A percentile compares a stretch with the other conserved stretches of the same genome.
phyloP scores from a whole-genome alignment of 2,113 vertebrate species.

The Notiomystis cincta region DNA sequence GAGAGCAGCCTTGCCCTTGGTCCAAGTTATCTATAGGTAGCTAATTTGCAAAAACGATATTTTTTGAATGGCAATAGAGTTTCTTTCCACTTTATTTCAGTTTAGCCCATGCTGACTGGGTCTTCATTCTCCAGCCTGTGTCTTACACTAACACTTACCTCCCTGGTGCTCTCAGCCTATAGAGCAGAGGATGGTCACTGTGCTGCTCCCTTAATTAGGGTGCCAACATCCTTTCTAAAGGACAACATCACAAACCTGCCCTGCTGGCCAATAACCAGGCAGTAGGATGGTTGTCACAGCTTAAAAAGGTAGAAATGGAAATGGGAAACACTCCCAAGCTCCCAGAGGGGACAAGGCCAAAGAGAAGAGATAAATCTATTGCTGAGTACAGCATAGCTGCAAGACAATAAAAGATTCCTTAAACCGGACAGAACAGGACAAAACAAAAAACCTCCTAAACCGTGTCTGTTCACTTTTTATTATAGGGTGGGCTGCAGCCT shows the following conservation, averaged over 20 bases:
- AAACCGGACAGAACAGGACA: conserved; percentile 35
- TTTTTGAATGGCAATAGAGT: neutral
- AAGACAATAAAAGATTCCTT: conserved; percentile 21
- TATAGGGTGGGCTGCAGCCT: neutral
- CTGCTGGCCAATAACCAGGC: neutral
- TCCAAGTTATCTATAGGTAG: neutral
- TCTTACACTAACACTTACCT: neutral
- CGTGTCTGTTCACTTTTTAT: neutral
- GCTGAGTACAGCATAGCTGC: neutral
- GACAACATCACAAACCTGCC: neutral
- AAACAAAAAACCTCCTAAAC: conserved; percentile 43
- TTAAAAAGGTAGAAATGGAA: conserved; percentile 20
- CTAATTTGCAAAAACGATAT: neutral
- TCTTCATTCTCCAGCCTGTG: neutral
- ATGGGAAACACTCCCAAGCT: neutral
- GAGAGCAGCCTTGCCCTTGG: neutral
- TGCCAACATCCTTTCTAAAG: neutral
- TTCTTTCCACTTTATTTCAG: neutral
- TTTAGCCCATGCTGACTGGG: neutral
- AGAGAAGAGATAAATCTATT: neutral
- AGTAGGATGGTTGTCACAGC: neutral
- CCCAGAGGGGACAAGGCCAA: neutral
- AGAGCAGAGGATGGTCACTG: neutral
- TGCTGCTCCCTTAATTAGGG: neutral
- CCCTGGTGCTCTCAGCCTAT: neutral